Evolutionary conservation across 1,140 invertebrate species (phyloP).

Genomic region (Pararge aegeria): DNA sequence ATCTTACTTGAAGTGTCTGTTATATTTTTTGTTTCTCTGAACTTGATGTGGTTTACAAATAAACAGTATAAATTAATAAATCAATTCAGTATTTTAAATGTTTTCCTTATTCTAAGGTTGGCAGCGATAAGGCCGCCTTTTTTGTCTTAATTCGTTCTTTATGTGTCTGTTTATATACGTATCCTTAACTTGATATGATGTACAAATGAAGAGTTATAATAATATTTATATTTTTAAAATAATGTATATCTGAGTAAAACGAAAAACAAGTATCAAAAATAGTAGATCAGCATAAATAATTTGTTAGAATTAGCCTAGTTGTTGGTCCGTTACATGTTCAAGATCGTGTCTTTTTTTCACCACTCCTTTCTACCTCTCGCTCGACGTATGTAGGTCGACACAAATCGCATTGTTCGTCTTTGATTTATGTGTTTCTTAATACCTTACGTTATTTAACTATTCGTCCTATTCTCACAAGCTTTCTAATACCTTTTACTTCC

Average conservation of each 20-base stretch:
- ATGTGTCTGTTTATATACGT: too few species aligned
- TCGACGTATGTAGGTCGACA: constrained; percentile 54
- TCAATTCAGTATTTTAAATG: too few species aligned
- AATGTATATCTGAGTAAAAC: neutral
- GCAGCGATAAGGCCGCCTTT: too few species aligned
- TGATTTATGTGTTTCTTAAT: constrained; percentile 54
- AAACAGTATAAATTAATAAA: too few species aligned
- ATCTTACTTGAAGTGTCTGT: too few species aligned
- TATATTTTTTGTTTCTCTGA: too few species aligned
- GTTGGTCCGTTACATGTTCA: constrained; percentile 45
- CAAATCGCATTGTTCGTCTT: constrained; percentile 58
- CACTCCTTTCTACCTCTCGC: constrained; percentile 39
- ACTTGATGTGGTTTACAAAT: too few species aligned
- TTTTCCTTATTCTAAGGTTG: too few species aligned
- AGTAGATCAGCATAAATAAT: constrained; percentile 12
- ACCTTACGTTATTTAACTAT: constrained; percentile 33
- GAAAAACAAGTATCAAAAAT: neutral
- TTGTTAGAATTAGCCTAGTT: constrained; percentile 29
- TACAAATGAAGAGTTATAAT: too few species aligned
- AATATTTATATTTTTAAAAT: too few species aligned
- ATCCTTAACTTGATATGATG: too few species aligned
- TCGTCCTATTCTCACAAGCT: constrained; percentile 33
- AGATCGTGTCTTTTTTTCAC: constrained; percentile 46
- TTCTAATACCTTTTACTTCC: constrained; percentile 28
- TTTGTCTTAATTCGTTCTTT: too few species aligned